Percentiles rank a stretch among this genome's conserved stretches.
Conservation (phyloP, 2,797 vertebrate species). For the Loris lydekkerianus region DNA sequence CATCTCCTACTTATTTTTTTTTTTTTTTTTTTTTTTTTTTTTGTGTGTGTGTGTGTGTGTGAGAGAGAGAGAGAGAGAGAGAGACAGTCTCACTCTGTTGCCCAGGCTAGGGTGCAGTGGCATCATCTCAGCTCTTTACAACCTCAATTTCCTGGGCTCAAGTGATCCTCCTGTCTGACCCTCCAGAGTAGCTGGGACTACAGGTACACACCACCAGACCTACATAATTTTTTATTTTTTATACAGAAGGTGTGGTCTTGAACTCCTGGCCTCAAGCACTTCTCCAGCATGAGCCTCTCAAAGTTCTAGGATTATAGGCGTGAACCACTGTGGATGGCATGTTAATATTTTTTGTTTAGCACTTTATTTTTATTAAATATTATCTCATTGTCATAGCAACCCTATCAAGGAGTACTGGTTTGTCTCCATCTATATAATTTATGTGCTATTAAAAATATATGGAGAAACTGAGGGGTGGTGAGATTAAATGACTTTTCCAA, state of each 20-base stretch:
- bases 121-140: background rate
- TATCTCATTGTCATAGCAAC: background rate
- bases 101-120: background rate
- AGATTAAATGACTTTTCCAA: background rate
- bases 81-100: background rate
- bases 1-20: background rate
- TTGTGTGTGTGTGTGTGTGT: background rate
- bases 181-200: background rate
- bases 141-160: background rate
- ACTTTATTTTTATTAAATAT: background rate
- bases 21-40: too few relatives aligned
- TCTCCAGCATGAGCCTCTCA: background rate
- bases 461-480: background rate
- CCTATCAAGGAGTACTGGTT: conserved; percentile 21
- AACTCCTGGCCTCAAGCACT: background rate
- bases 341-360: background rate
- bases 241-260: background rate
- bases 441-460: background rate
- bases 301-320: background rate
- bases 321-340: background rate
- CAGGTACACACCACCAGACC: background rate
- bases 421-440: background rate
- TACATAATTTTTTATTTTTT: background rate
- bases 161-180: background rate
- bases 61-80: background rate